Conservation (phyloP, 2,888 invertebrate species). For the Agonopterix alstromeriana region DNA sequence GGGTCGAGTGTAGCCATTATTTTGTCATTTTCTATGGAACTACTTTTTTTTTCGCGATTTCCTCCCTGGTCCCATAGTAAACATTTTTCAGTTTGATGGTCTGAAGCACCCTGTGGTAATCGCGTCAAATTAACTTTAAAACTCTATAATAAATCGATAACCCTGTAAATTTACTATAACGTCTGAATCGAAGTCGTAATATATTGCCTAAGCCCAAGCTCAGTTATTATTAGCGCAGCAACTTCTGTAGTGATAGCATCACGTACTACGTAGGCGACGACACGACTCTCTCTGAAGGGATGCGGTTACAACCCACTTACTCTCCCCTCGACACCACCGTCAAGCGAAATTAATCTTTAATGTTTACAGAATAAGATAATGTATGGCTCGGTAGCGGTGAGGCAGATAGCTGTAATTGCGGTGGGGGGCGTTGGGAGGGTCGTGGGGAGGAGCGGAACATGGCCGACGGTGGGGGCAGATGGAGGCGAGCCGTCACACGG, state of each 20-base stretch:
- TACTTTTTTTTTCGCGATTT: too few relatives aligned
- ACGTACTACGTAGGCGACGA: constrained; percentile 59
- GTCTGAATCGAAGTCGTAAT: too few relatives aligned
- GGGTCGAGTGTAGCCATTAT: too few relatives aligned
- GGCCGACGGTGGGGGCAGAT: constrained; percentile 67
- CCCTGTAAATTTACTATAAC: too few relatives aligned
- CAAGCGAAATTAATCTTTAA: constrained; percentile 65
- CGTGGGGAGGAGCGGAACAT: constrained; percentile 66
- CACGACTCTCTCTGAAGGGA: constrained; percentile 51
- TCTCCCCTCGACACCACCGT: constrained; percentile 29
- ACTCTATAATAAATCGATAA: too few relatives aligned
- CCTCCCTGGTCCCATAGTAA: too few relatives aligned
- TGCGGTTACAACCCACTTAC: constrained; percentile 48
- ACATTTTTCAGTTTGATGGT: too few relatives aligned
- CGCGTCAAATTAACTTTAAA: too few relatives aligned
- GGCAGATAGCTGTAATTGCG: constrained; percentile 54
- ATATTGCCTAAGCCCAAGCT: too few relatives aligned
- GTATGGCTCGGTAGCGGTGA: constrained; percentile 46
- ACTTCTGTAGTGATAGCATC: constrained; percentile 26
- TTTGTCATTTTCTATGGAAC: too few relatives aligned
- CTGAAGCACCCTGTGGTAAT: too few relatives aligned
- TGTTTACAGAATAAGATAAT: constrained; percentile 46
- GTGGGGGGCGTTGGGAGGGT: constrained; percentile 70
- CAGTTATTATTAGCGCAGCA: constrained; percentile 22
- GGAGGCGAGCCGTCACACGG: constrained; percentile 42